Base-by-base conservation (phyloP, 2,113 vertebrate species). In the Orientallactaga bullata region DNA sequence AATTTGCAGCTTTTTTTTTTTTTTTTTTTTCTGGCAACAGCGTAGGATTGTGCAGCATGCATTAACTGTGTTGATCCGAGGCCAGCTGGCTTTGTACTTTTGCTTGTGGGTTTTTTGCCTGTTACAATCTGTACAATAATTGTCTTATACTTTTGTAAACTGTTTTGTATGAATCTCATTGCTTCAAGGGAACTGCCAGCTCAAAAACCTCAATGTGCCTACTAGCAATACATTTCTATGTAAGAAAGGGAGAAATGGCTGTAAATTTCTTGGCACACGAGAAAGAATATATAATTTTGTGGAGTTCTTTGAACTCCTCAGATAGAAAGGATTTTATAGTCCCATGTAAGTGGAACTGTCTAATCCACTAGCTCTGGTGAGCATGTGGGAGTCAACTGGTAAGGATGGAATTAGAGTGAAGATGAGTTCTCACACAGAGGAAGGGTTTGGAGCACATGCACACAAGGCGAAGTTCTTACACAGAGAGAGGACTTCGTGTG, bases 221-320 rank as follows among this genome's bases (percentile, higher is more conserved):
- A 51, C 51, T 90, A 82, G 82, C 78, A 85, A 90, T 92, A 85
- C 30, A 94, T 93, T 95, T 91, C 39, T 95, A n/a, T 61, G 83
- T 39, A 83, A 79, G 39, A 92, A 90, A 85, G 28, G 85, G 16
- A 55, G 55, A 92, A 94, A 92, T 83, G 7, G 71, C 91, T 92
- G 4, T 63, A 88, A 55, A 88, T 90, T 76, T 94, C 94, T 92
- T 88, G 23, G 91, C 85, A 83, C 82, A 90, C n/a, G 12, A 82
- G 35, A 93, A 94, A 85, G 23, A 85, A 93, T 94, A 71, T 80
- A 73, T n/a, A 89, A 58, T 92, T 87, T 85, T 92, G 32, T 90
- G 65, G 35, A 88, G 42, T 72, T 94, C 74, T 86, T 80, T 85
- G 60, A 88, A 88, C 65, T 94, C 16, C 7, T 91, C 32, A 74